Evolutionary conservation across 1,140 invertebrate genomes (phyloP).

Genomic region (Melipona quadrifasciata): DNA sequence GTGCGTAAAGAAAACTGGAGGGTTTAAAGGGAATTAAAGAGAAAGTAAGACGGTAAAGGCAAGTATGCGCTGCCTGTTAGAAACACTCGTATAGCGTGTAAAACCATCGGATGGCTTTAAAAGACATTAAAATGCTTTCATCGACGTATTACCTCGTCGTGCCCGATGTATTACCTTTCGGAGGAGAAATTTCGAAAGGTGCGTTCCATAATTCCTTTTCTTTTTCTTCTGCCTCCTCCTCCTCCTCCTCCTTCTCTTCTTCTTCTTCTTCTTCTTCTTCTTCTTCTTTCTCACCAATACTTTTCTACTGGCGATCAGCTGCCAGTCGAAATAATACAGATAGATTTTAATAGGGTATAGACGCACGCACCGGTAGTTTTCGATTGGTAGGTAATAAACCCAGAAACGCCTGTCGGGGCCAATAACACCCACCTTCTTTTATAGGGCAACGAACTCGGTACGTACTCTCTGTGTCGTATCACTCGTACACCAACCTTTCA

Average conservation of each 20-base stretch:
- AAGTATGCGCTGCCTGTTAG: conserved; percentile 7
- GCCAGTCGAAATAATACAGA: conserved; percentile 4
- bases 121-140: conserved; percentile 11
- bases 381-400: conserved; percentile 65
- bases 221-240: too few relatives aligned
- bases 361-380: conserved; percentile 33
- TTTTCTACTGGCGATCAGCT: conserved; percentile 2
- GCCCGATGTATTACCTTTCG: not conserved
- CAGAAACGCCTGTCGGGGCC: conserved; percentile 71
- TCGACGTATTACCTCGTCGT: conserved; percentile 13
- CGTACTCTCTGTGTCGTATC: conserved; percentile 38
- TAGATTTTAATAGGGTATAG: conserved; percentile 10
- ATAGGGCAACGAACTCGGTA: conserved; percentile 76
- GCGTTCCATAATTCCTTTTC: not conserved
- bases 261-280: too few relatives aligned
- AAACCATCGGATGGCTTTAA: not conserved
- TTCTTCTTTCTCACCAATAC: not conserved
- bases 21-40: conserved; percentile 20
- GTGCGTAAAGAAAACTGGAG: not conserved
- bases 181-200: conserved; percentile 21
- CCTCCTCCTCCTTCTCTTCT: too few relatives aligned
- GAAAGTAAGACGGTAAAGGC: conserved; percentile 21
- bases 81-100: not conserved
- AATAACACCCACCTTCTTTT: conserved; percentile 71
- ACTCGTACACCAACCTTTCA: conserved; percentile 26